Conservation (phyloP, 2,113 vertebrate species). For the Sula dactylatra region DNA sequence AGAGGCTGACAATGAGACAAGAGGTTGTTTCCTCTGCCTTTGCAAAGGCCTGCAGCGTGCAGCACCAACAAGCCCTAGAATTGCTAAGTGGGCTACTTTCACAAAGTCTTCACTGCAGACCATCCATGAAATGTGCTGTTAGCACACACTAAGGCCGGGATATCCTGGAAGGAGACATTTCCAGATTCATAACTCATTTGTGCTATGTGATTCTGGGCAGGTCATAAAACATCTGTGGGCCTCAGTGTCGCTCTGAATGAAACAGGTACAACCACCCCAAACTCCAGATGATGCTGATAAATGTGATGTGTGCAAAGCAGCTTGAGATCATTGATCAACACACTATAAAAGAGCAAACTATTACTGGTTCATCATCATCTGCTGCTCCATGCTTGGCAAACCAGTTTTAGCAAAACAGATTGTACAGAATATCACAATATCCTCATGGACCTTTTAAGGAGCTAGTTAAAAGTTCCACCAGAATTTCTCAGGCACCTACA, state of each 20-base stretch:
- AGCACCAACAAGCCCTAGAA: neutral
- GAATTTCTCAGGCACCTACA: neutral
- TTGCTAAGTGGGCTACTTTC: neutral
- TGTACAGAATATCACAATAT: neutral
- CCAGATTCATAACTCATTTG: neutral
- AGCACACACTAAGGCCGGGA: neutral
- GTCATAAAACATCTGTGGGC: neutral
- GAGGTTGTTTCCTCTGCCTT: neutral
- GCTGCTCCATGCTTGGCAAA: neutral
- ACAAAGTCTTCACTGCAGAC: neutral
- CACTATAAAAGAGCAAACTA: neutral
- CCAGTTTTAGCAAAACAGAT: neutral
- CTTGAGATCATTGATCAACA: neutral
- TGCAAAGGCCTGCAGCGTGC: neutral
- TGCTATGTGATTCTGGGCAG: neutral
- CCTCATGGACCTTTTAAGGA: neutral
- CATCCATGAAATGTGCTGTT: fast-evolving
- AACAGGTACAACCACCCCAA: neutral
- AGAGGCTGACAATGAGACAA: neutral
- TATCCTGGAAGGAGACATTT: neutral
- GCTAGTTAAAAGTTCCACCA: neutral
- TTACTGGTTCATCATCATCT: neutral
- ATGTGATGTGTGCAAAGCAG: neutral
- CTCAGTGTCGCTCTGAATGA: neutral
- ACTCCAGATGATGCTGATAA: neutral